Conservation (phyloP, 2,888 invertebrate genomes). For the Fragum whitleyi region DNA sequence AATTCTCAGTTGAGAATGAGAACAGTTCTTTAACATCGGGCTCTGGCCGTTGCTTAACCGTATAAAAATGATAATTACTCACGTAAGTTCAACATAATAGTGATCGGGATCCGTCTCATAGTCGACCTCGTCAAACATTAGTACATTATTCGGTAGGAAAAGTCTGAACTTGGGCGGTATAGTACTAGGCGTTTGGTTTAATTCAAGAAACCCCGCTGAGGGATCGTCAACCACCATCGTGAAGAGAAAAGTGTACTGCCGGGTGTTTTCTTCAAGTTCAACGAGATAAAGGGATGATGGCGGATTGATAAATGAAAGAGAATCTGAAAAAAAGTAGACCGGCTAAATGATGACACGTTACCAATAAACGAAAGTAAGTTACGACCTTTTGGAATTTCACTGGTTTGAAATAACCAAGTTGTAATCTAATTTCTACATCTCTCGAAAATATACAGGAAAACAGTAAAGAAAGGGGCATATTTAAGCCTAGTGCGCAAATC, state of each 20-base stretch:
- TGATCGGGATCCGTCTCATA: background rate
- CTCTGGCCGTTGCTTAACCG: too few relatives aligned
- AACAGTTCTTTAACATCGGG: too few relatives aligned
- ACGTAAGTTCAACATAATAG: background rate
- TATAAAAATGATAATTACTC: background rate
- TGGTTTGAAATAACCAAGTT: too few relatives aligned
- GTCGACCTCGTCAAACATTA: background rate
- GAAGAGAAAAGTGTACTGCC: background rate
- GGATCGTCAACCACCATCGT: background rate
- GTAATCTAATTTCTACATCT: too few relatives aligned
- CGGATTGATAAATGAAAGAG: background rate
- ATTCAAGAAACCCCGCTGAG: background rate
- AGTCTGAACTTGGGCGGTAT: background rate
- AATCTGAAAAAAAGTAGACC: background rate
- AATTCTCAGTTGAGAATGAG: too few relatives aligned
- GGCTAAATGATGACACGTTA: too few relatives aligned
- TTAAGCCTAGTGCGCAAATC: too few relatives aligned
- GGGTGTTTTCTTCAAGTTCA: background rate
- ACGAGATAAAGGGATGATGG: background rate
- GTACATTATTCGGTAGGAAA: background rate
- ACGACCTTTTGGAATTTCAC: too few relatives aligned
- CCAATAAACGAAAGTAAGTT: too few relatives aligned
- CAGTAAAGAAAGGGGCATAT: too few relatives aligned
- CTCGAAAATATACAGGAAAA: too few relatives aligned
- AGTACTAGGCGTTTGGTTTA: background rate